Base-by-base conservation (phyloP, 2,797 vertebrate genomes). In the Phaenicophaeus curvirostris region DNA sequence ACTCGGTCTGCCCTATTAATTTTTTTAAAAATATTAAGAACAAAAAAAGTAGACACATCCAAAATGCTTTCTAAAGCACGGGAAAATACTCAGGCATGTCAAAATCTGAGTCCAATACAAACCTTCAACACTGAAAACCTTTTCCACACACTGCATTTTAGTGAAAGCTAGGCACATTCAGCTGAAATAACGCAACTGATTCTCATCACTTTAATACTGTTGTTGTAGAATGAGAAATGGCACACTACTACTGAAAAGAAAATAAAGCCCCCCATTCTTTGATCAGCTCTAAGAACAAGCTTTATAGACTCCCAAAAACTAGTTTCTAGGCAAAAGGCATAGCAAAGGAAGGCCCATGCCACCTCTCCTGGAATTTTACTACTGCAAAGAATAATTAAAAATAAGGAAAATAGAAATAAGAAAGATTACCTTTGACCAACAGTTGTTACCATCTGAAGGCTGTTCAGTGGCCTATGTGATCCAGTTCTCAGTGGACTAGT, bases 401-500 rank as follows among this genome's bases (percentile, higher is more conserved):
- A 76, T 68, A 96, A 94, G 84, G 83, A 95, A 97, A 96, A 96
- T 84, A 97, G 95, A 96, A 97, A 97, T 97, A 96, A 97, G 95
- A 97, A 96, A 96, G 87, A 94, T 97, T 97, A 97, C 96, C 96
- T 97, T 96, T 94, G 96, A 94, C 95, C 95, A 97, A 94, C 33
- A 96, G 96, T 85, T 96, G 96, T 96, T 96, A 97, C 95, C 96
- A 97, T 96, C 87, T 97, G 95, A 96, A 94, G 96, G 91, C 80
- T 96, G 96, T 93, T 96, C 95, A 96, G 95, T 93, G 96, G 95
- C 96, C 96, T 97, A 97, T 94, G 95, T 96, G 96, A 96, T 97
- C 95, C 95, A 96, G 96, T 96, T 96, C 94, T 97, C 96, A 97
- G 95, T 96, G 96, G 95, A 97, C 95, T 94, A 97, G 95, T 96